Base-by-base conservation (phyloP, 2,113 vertebrate species). In the Caretta caretta region DNA sequence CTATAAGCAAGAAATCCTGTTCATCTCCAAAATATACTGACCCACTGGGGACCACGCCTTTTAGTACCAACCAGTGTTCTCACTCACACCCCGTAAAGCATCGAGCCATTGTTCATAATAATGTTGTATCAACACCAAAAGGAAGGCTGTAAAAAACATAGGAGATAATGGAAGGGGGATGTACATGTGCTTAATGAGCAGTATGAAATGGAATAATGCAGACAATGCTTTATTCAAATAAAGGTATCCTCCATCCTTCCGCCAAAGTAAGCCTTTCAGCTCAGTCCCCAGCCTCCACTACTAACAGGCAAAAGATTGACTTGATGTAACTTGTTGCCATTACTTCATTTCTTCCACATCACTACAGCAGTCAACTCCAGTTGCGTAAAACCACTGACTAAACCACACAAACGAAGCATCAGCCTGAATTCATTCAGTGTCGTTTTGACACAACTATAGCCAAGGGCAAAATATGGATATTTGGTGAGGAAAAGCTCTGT, bases 251-350 rank as follows among this genome's bases (percentile, higher is more conserved):
- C 3, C 38, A 16, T 84, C 5, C 5, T 1, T 65, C 50, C 16
- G 3, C 35, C 7, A 82, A 0, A 51, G 27, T 20, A 94, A 20
- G 11, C 54, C 78, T 85, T 78, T 29, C 51, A 84, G 31, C 29
- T 90, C 83, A 96, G 46, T 79, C 83, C 82, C n/a, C 62, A 84
- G 19, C 24, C 92, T 87, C 75, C 24, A 88, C 46, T 38, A 79
- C 13, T 53, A 88, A 8, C 46, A 83, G 75, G 75, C n/a, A 38
- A 90, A 94, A 89, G 12, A 82, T n/a, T 59, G 29, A 38, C 53
- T 88, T 50, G 11, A 72, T 87, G 80, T 83, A 54, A 75, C 57
- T 86, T 96, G n/a, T 91, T 89, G n/a, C 38, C 4, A 9, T 50
- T 69, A 76, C 3, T 10, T 2, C 25, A 38, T 85, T 81, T 84